These are phyloP conservation scores for Amiota minor DNA, from an alignment of 2,888 invertebrate species.

Conservation along the genomic window DNA sequence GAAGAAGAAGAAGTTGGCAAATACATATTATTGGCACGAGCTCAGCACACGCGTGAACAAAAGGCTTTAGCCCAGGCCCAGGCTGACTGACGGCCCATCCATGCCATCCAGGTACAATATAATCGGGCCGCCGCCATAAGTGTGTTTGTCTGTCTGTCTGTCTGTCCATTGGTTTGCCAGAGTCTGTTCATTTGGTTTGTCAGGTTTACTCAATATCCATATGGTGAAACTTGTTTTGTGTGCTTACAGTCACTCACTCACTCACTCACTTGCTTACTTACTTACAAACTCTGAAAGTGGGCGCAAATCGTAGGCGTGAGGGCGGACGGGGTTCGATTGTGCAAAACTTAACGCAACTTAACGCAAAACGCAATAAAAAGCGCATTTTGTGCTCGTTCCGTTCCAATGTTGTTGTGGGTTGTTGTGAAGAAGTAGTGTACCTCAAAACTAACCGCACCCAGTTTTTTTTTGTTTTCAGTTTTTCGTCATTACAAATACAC, in stretches of 20 bases:
- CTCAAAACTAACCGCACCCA: not conserved
- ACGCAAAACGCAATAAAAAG: slow-evolving; percentile 22
- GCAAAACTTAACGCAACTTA: not conserved
- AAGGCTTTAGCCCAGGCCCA: slow-evolving; percentile 35
- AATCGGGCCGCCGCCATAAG: slow-evolving; percentile 15
- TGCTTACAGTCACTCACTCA: not conserved
- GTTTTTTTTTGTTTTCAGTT: too few species aligned
- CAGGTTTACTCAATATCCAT: slow-evolving; percentile 58
- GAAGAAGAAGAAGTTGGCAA: slow-evolving; percentile 23
- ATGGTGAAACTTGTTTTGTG: slow-evolving; percentile 59
- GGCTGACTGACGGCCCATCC: not conserved
- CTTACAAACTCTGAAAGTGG: too few species aligned
- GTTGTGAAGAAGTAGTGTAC: slow-evolving; percentile 1
- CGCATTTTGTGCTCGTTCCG: slow-evolving; percentile 21
- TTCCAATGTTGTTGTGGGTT: slow-evolving; percentile 20
- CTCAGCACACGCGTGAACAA: slow-evolving; percentile 59
- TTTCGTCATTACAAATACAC: not conserved
- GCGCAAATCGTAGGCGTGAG: too few species aligned
- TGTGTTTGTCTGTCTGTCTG: slow-evolving; percentile 35
- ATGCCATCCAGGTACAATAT: slow-evolving; percentile 1
- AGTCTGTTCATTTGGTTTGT: slow-evolving; percentile 55
- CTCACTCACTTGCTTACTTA: not conserved
- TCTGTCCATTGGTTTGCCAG: not conserved
- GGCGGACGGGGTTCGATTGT: too few species aligned
- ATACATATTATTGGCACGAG: slow-evolving; percentile 61